Evolutionary conservation across 2,113 vertebrate species (phyloP).

Genomic region (Rostratula benghalensis): DNA sequence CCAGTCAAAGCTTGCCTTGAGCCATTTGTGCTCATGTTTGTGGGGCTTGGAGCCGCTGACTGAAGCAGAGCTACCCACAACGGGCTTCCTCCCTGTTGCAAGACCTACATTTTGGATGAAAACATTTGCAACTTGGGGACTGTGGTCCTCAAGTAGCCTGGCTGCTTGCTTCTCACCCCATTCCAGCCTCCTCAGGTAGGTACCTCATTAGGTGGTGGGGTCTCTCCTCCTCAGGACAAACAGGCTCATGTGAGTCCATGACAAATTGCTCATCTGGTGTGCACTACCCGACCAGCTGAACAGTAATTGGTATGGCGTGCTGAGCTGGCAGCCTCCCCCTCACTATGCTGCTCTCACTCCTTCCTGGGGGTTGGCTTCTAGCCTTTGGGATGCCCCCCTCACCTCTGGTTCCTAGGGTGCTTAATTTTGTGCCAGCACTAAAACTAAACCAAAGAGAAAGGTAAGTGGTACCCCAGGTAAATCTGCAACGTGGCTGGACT

Average conservation of each 20-base stretch:
- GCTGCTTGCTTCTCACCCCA: neutral
- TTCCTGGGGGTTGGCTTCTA: neutral
- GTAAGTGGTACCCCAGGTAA: neutral
- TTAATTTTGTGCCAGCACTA: neutral
- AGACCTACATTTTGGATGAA: rapidly evolving
- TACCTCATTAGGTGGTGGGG: no score
- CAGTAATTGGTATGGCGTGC: rapidly evolving
- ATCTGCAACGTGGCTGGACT: neutral
- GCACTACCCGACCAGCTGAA: neutral
- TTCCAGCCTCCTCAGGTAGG: rapidly evolving
- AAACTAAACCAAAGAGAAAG: neutral
- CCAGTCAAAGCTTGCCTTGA: rapidly evolving
- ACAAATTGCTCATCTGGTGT: no score
- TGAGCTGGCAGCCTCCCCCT: neutral
- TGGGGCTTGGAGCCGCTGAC: neutral
- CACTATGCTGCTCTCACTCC: neutral
- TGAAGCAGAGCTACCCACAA: neutral
- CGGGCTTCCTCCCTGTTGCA: neutral
- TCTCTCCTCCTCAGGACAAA: neutral
- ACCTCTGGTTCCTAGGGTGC: neutral
- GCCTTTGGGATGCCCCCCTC: no score
- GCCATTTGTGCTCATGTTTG: rapidly evolving
- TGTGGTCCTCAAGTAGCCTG: neutral
- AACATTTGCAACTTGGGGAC: rapidly evolving
- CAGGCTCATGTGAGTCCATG: neutral